Base-by-base conservation (phyloP, 23 tunicate species). In the Halocynthia aurantium region DNA sequence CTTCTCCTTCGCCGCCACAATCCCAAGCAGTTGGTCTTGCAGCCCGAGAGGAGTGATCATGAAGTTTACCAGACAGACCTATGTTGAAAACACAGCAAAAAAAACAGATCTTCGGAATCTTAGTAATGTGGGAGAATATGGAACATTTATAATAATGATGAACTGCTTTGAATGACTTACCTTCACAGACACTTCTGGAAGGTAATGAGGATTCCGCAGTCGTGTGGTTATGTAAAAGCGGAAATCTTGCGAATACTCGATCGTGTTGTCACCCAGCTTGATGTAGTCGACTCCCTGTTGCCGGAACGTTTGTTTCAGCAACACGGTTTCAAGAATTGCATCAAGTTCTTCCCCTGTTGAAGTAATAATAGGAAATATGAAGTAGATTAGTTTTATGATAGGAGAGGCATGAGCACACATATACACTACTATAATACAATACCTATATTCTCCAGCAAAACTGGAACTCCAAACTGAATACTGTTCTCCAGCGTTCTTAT, bases 21-120 rank as follows among this genome's bases (percentile, higher is more conserved):
- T 93, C 17, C 98, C 93, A 52, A 93, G 98, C 57, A 93, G 88
- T 78, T 93, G 98, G 66, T 93, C 98, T 81, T 86, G 93, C 7
- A 93, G 81, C 22, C 98, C 98, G 10, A 86, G 88, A 4, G 98
- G 93, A 62, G 98, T 93, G 84, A 93, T 93, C 98, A 93, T 93
- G 78, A 93, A 93, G 82, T 93, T 93, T 69, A 93, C 88, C 66
- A 93, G 80, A 68, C 98, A 93, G 52, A 93, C 98, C 97, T 91
- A 58, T 58, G n/a, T 58, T 58, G 4, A 58, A 58, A 58, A 58
- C 64, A n/a, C 17, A n/a, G 2, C 17, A n/a, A n/a, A 58, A n/a
- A 10, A 13, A 58, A 58, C 64, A 58, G 64, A 2, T 13, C 17
- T 58, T 58, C 2, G 17, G 64, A 58, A 58, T 13, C n/a, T n/a